These are phyloP conservation scores for Oreocharis arfaki DNA, from an alignment of 2,113 vertebrate genomes.

Conservation along the genomic window DNA sequence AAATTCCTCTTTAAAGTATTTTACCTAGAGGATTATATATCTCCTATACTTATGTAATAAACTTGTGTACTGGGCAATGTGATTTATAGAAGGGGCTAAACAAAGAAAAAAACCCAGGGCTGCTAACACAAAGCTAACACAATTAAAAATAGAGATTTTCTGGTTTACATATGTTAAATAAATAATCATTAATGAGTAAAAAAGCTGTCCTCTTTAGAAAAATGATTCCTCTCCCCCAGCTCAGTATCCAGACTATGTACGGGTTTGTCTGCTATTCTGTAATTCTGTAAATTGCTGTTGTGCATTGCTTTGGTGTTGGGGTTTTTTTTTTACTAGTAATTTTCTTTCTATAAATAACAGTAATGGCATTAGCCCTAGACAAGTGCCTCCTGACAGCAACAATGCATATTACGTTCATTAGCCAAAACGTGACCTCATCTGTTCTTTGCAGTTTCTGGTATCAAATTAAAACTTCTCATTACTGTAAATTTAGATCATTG, in stretches of 20 bases:
- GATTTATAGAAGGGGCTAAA: neutral
- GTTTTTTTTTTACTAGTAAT: neutral
- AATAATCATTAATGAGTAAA: neutral
- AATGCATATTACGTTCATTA: neutral
- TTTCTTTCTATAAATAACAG: neutral
- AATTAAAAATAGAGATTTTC: neutral
- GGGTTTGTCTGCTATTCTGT: neutral
- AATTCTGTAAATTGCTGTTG: neutral
- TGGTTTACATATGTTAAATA: neutral
- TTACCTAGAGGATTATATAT: neutral
- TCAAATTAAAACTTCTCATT: neutral
- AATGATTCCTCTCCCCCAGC: rapidly evolving
- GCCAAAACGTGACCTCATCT: neutral
- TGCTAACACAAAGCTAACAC: neutral
- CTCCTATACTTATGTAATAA: neutral
- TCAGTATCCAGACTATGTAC: neutral
- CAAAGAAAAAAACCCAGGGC: neutral
- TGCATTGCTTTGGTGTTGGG: neutral
- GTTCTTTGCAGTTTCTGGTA: neutral
- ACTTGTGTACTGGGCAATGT: neutral
- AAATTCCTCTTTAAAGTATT: neutral
- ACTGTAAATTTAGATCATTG: neutral
- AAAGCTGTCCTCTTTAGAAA: neutral
- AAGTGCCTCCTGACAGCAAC: neutral
- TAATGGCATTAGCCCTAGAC: neutral